Evolutionary conservation across 2,113 vertebrate genomes (phyloP).

Genomic region (Otis tarda): DNA sequence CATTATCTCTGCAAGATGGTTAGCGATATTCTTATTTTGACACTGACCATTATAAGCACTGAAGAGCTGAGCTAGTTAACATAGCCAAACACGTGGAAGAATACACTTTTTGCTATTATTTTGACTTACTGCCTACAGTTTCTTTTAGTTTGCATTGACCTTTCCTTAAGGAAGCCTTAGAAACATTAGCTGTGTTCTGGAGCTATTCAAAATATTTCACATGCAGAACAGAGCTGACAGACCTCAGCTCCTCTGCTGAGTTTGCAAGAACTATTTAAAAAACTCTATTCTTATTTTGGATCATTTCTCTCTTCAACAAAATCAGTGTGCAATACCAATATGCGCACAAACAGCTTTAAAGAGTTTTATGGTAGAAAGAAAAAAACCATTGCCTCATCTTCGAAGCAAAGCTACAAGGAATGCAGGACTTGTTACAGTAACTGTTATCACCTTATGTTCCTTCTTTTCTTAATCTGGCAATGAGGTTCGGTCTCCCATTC

Average conservation of each 20-base stretch:
- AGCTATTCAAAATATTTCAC: constrained; percentile 29
- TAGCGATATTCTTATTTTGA: neutral
- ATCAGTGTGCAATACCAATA: neutral
- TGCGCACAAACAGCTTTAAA: neutral
- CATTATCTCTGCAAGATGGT: neutral
- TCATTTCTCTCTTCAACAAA: neutral
- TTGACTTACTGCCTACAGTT: neutral
- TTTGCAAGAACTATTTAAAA: constrained; percentile 4
- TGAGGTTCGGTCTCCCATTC: neutral
- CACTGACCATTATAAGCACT: neutral
- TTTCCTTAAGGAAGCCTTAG: constrained; percentile 18
- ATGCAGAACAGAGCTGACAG: constrained; percentile 31
- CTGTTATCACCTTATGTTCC: neutral
- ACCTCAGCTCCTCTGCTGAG: neutral
- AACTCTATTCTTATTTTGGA: neutral
- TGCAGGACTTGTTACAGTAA: neutral
- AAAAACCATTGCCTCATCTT: neutral
- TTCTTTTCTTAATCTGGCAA: neutral
- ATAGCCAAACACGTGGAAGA: neutral
- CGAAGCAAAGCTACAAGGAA: neutral
- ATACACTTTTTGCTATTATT: neutral
- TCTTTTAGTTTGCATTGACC: constrained; percentile 1
- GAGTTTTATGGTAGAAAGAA: neutral
- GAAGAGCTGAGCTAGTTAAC: neutral
- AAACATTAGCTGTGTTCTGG: neutral